Evolutionary conservation across 2,797 vertebrate species (phyloP).

Genomic region (Dromococcyx pavoninus): DNA sequence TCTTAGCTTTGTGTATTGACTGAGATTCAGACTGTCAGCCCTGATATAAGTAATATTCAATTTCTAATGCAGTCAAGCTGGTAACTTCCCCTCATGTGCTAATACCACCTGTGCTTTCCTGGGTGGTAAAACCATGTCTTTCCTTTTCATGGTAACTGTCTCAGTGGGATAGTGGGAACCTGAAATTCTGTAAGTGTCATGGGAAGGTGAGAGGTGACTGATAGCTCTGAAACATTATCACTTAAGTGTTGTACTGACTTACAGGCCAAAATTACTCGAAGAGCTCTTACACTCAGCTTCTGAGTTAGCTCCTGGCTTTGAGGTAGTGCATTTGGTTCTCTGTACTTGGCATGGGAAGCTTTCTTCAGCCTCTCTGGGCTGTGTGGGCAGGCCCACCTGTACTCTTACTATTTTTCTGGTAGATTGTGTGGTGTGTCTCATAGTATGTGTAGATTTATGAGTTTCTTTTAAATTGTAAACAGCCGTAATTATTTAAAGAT

Average conservation of each 20-base stretch:
- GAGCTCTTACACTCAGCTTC: neutral
- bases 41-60: neutral
- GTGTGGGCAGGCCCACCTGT: too few species aligned
- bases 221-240: neutral
- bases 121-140: neutral
- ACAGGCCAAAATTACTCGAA: neutral
- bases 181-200: neutral
- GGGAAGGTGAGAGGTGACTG: neutral
- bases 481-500: neutral
- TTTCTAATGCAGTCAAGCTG: neutral
- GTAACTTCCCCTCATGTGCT: neutral
- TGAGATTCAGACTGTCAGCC: neutral
- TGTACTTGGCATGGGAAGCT: neutral
- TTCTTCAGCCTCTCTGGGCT: neutral
- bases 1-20: neutral
- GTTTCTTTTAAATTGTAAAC: neutral
- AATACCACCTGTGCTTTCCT: neutral
- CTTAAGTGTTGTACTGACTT: neutral
- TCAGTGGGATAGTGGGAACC: neutral
- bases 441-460: neutral
- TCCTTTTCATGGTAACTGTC: neutral
- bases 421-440: neutral
- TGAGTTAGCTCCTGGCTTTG: neutral
- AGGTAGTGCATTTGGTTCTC: neutral
- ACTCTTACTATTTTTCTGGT: neutral